Base-by-base conservation (phyloP, 2,113 vertebrate species). In the Dipodomys merriami region DNA sequence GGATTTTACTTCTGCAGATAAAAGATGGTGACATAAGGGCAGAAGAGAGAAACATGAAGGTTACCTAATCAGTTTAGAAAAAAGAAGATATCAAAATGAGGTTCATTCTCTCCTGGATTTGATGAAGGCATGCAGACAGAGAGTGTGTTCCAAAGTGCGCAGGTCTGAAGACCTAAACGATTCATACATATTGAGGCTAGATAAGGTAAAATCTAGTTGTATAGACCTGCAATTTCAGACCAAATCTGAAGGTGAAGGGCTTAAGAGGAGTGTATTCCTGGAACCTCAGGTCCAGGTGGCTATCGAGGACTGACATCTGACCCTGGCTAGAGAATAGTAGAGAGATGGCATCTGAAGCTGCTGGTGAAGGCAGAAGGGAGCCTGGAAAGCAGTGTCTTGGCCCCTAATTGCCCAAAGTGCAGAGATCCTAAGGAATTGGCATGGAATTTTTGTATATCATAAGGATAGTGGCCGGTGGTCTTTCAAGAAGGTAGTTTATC, bases 111-210 rank as follows among this genome's bases (percentile, higher is more conserved):
- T 89, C 33, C 77, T 73, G 44, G 19, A 44, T 87, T 93, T 67
- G 33, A 86, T 7, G 46, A 79, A 95, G 33, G 4, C 7, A 23
- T 69, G 69, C 74, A 67, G 35, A 29, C 12, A 62, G 68, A 30
- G 12, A 73, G 11, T 29, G 29, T 73, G 6, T 77, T 81, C 35
- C 74, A 73, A 86, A 49, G n/a, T 90, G 67, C 11, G 15, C 20
- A 3, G 13, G 71, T 95, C 88, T 62, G 46, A 39, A 83, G 76
- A 74, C 33, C 29, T 76, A 64, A 95, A 80, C 20, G 90, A 46
- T 57, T 35, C 4, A 69, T 8, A 67, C 11, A 57, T 39, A 62
- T 29, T 78, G 60, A 88, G 30, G 20, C 25, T 69, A 12, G 60
- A 79, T 65, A 18, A 87, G 7, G 1, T 2, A 27, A 65, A 49